Percentiles rank a stretch among this genome's conserved stretches.
phyloP scores from a whole-genome alignment of 2,797 vertebrate genomes.

The Lepidocolaptes lacrymiger region DNA sequence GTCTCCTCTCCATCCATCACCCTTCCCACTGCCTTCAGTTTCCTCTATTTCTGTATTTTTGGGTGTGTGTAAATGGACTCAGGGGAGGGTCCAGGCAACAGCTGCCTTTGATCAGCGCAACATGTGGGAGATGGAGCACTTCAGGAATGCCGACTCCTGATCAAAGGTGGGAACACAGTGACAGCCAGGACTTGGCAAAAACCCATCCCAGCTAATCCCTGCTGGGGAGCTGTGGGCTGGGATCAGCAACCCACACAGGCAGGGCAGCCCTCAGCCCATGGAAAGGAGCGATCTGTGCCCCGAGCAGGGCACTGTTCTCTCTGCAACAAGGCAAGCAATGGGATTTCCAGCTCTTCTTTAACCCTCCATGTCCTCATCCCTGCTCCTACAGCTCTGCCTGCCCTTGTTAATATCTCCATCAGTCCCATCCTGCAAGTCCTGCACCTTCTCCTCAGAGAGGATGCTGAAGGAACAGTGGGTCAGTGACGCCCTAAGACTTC shows the following conservation, averaged over 20 bases:
- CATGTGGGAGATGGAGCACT: slow-evolving; percentile 76
- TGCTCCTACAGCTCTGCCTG: not conserved
- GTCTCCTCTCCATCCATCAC: not conserved
- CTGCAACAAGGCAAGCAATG: too few species aligned
- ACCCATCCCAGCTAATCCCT: slow-evolving; percentile 42
- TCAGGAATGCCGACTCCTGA: slow-evolving; percentile 77
- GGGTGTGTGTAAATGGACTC: not conserved
- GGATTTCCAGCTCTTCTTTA: not conserved
- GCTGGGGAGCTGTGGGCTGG: not conserved
- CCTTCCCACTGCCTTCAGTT: not conserved
- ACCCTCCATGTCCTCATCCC: not conserved
- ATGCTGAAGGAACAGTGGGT: accelerated
- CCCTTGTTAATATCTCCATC: not conserved
- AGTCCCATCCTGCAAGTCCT: not conserved
- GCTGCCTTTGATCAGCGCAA: slow-evolving; percentile 82
- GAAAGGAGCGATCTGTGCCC: accelerated
- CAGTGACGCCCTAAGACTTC: not conserved
- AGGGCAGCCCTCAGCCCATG: accelerated
- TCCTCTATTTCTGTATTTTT: slow-evolving; percentile 8
- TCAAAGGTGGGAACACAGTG: slow-evolving; percentile 80
- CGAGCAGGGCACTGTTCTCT: accelerated
- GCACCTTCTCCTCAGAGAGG: not conserved
- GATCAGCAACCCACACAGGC: not conserved
- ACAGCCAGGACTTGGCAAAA: slow-evolving; percentile 68
- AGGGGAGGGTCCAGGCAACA: slow-evolving; percentile 73